Conservation (phyloP, 2,113 vertebrate genomes). For the Furnarius figulus region DNA sequence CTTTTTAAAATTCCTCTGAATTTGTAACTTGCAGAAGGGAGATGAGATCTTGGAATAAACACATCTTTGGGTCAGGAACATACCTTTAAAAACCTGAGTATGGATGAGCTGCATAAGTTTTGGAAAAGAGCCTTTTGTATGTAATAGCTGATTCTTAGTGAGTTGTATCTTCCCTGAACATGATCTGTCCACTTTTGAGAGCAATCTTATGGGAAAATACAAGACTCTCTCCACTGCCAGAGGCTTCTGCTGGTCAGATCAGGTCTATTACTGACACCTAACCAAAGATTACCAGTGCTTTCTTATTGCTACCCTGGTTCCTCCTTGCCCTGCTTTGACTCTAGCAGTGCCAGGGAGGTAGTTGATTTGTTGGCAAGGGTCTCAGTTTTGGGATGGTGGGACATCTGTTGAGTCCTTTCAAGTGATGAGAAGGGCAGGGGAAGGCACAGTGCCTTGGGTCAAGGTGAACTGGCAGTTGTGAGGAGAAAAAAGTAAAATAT, state of each 20-base stretch:
- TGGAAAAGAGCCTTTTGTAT: neutral
- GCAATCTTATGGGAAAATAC: neutral
- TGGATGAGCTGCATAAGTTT: neutral
- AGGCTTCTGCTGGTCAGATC: neutral
- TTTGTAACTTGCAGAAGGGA: neutral
- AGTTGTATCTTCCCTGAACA: neutral
- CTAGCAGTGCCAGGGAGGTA: neutral
- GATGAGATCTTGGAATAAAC: neutral
- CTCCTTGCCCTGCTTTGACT: neutral
- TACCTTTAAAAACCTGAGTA: neutral
- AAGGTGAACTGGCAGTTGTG: neutral
- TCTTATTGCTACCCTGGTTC: neutral
- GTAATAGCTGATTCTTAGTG: neutral
- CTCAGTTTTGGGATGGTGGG: neutral
- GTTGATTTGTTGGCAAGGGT: neutral
- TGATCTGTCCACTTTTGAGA: neutral
- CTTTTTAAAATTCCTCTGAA: neutral
- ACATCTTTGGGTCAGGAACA: neutral
- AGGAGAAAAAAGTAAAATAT: neutral
- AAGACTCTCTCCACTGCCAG: neutral
- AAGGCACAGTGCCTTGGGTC: neutral
- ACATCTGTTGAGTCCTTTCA: neutral
- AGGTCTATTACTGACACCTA: neutral
- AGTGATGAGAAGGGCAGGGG: neutral
- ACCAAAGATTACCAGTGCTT: fast-evolving